A percentile compares a stretch with the other conserved stretches of the same genome.
phyloP scores from a whole-genome alignment of 53 echinoderm and acorn worm genomes.

The Holothuria scabra region DNA sequence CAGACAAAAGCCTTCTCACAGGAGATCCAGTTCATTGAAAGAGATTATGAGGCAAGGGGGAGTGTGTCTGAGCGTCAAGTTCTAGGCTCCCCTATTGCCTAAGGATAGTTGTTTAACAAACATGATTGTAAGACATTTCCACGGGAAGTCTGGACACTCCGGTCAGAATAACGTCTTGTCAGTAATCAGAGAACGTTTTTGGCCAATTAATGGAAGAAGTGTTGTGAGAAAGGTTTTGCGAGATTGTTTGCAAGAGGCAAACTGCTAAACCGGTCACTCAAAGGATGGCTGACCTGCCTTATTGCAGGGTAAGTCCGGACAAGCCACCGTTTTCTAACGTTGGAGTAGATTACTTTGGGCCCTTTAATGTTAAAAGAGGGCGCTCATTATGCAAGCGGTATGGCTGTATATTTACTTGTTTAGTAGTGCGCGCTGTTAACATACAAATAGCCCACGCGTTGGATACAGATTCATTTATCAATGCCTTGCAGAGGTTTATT shows the following conservation, averaged over 20 bases:
- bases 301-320: neutral
- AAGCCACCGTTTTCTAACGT: conserved; percentile 33
- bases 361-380: conserved; percentile 37
- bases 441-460: conserved; percentile 50
- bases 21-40: conserved; percentile 39
- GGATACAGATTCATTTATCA: conserved; percentile 56
- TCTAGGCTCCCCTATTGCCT: conserved; percentile 47
- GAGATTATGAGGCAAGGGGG: conserved; percentile 24
- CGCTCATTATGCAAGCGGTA: conserved; percentile 33
- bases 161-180: conserved; percentile 58
- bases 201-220: conserved; percentile 43
- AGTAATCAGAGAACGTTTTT: conserved; percentile 47
- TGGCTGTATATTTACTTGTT: conserved; percentile 68
- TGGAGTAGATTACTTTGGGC: conserved; percentile 49
- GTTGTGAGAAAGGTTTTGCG: conserved; percentile 3
- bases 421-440: conserved; percentile 58
- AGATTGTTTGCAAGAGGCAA: conserved; percentile 18
- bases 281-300: conserved; percentile 36
- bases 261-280: neutral
- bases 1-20: conserved; percentile 51
- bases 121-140: conserved; percentile 57
- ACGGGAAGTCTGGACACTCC: conserved; percentile 50
- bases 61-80: conserved; percentile 53
- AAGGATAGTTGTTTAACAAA: conserved; percentile 17
- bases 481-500: conserved; percentile 52